These are phyloP conservation scores for Helicoverpa assulta DNA, from an alignment of 2,888 invertebrate genomes.

Conservation along the genomic window DNA sequence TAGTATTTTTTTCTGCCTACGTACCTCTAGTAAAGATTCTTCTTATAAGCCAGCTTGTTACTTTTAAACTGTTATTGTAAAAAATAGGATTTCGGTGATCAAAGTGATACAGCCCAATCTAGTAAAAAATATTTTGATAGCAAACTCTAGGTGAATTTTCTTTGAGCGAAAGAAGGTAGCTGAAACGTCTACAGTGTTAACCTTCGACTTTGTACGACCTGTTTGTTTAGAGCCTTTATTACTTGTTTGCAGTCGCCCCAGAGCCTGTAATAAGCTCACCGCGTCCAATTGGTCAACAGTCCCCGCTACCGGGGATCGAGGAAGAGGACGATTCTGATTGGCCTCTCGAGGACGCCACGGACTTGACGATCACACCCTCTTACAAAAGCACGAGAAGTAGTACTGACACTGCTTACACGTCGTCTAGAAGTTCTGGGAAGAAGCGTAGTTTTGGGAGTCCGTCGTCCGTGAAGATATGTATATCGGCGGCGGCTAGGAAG, in stretches of 20 bases:
- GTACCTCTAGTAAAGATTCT: constrained; percentile 4
- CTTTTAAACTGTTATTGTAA: constrained; percentile 36
- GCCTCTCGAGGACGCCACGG: constrained; percentile 88
- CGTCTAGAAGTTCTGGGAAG: constrained; percentile 88
- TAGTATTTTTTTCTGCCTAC: too few relatives aligned
- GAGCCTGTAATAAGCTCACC: constrained; percentile 89
- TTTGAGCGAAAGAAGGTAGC: constrained; percentile 53
- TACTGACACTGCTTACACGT: constrained; percentile 87
- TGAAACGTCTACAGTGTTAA: constrained; percentile 32
- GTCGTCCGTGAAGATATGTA: constrained; percentile 90
- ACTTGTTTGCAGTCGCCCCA: constrained; percentile 88
- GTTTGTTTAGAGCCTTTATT: constrained; percentile 74
- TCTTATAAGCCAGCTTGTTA: neutral
- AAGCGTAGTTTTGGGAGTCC: constrained; percentile 88
- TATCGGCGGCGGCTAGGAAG: constrained; percentile 89
- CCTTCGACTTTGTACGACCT: constrained; percentile 41
- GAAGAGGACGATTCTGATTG: constrained; percentile 94
- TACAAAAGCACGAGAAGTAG: constrained; percentile 89
- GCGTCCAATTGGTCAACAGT: constrained; percentile 92
- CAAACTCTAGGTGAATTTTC: constrained; percentile 71
- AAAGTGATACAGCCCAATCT: constrained; percentile 61
- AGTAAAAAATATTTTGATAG: constrained; percentile 60
- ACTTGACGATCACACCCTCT: constrained; percentile 86
- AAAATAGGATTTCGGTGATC: constrained; percentile 59
- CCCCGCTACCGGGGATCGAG: constrained; percentile 95